These are phyloP conservation scores for Manis javanica DNA, from an alignment of 2,797 vertebrate genomes.

Conservation along the genomic window DNA sequence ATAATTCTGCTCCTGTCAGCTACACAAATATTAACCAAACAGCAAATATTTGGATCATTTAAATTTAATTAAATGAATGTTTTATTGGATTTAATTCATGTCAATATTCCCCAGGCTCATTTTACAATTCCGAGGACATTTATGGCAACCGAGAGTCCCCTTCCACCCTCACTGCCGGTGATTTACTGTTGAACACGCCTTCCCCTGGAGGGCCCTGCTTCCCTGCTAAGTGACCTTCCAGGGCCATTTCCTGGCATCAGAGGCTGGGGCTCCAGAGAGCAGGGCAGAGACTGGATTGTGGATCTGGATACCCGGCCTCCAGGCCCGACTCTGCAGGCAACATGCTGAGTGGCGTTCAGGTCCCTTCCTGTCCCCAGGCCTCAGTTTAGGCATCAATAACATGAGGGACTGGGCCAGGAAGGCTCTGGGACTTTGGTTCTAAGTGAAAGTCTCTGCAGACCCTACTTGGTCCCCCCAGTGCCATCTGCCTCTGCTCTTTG, in stretches of 20 bases:
- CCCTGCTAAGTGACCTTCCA: background rate
- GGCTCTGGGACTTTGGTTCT: background rate
- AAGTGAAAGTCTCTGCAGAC: background rate
- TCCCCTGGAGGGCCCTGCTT: background rate
- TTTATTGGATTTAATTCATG: constrained; percentile 76
- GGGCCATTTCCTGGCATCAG: background rate
- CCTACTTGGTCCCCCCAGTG: background rate
- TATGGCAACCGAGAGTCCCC: background rate
- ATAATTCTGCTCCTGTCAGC: constrained; percentile 58
- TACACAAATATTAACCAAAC: constrained; percentile 74
- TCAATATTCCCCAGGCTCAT: constrained; percentile 68
- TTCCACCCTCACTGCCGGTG: background rate
- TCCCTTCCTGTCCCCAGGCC: background rate
- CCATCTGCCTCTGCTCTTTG: background rate
- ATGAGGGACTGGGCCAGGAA: background rate
- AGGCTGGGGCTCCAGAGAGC: background rate
- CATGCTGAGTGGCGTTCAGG: background rate
- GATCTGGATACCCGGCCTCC: background rate
- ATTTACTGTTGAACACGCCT: background rate
- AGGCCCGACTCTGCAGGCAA: background rate
- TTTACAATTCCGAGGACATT: constrained; percentile 73
- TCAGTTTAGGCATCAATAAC: background rate
- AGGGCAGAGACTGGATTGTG: background rate
- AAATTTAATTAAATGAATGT: constrained; percentile 80
- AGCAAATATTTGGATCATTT: constrained; percentile 78